phyloP scores from a whole-genome alignment of 2,113 vertebrate genomes.

The Tricholaema leucomelas region DNA sequence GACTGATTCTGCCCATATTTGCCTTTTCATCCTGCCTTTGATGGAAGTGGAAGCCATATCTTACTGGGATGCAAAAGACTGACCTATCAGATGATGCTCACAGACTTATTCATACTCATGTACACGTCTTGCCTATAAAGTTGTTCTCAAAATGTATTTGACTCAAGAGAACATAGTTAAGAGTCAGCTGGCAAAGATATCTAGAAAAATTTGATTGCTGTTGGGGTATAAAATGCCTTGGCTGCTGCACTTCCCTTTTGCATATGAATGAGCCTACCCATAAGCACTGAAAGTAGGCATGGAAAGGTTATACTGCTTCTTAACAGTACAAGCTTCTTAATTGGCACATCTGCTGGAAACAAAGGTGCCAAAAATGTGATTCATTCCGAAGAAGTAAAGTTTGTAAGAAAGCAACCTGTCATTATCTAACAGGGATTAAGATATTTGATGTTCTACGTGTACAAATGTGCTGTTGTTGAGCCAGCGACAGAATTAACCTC shows the following conservation, averaged over 20 bases:
- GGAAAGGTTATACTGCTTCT: constrained; percentile 1
- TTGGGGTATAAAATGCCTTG: constrained; percentile 28
- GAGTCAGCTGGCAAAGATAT: constrained; percentile 32
- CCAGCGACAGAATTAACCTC: neutral
- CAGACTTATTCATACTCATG: neutral
- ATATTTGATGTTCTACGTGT: neutral
- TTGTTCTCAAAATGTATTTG: constrained; percentile 27
- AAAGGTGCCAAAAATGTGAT: constrained; percentile 48
- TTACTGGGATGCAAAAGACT: neutral
- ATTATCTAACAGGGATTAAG: constrained; percentile 31
- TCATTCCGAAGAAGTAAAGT: neutral
- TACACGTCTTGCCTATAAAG: neutral
- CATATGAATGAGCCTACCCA: constrained; percentile 18
- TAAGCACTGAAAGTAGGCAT: constrained; percentile 35
- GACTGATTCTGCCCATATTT: neutral
- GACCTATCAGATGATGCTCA: neutral
- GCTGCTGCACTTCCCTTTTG: constrained; percentile 26
- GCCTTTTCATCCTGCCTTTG: neutral
- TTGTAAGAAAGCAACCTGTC: constrained; percentile 8
- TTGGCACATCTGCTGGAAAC: constrained; percentile 52
- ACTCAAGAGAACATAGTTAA: constrained; percentile 4
- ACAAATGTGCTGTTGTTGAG: neutral
- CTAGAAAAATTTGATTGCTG: constrained; percentile 26
- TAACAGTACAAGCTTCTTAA: constrained; percentile 16
- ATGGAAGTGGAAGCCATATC: neutral